A percentile compares a stretch with the other conserved stretches of the same genome.
phyloP scores from a whole-genome alignment of 2,888 invertebrate genomes.

The Chouioia cunea region DNA sequence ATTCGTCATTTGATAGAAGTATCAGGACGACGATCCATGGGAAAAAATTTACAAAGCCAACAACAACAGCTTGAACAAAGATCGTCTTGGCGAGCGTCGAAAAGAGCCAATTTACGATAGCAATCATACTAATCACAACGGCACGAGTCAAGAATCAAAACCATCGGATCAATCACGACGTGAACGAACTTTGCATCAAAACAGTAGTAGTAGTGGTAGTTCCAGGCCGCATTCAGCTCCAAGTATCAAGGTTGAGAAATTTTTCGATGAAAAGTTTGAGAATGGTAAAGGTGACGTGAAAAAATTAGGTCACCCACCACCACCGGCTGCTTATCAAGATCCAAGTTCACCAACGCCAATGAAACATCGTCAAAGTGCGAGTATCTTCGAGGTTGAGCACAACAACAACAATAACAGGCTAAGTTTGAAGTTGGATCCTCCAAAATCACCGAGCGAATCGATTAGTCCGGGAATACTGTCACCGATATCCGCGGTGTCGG shows the following conservation, averaged over 20 bases:
- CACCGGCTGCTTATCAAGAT: slow-evolving; percentile 57
- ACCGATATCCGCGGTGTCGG: slow-evolving; percentile 37
- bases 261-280: slow-evolving; percentile 53
- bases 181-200: neutral
- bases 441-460: slow-evolving; percentile 55
- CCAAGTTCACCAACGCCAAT: slow-evolving; percentile 37
- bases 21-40: slow-evolving; percentile 26
- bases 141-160: neutral
- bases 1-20: slow-evolving; percentile 10
- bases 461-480: slow-evolving; percentile 43
- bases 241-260: slow-evolving; percentile 57
- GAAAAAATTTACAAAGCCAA: slow-evolving; percentile 10
- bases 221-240: slow-evolving; percentile 63
- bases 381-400: slow-evolving; percentile 59
- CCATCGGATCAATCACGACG: neutral
- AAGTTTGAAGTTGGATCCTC: slow-evolving; percentile 52
- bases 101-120: slow-evolving; percentile 35
- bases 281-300: slow-evolving; percentile 13
- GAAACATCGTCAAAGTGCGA: slow-evolving; percentile 48
- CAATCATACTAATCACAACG: slow-evolving; percentile 4
- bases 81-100: neutral
- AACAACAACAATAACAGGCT: slow-evolving; percentile 57
- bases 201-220: slow-evolving; percentile 23
- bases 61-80: neutral
- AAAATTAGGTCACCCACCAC: slow-evolving; percentile 49